Evolutionary conservation across 2,888 invertebrate genomes (phyloP), one percentile per base, ranked within the genome.

Genomic region (Cryptocephalus primarius): DNA sequence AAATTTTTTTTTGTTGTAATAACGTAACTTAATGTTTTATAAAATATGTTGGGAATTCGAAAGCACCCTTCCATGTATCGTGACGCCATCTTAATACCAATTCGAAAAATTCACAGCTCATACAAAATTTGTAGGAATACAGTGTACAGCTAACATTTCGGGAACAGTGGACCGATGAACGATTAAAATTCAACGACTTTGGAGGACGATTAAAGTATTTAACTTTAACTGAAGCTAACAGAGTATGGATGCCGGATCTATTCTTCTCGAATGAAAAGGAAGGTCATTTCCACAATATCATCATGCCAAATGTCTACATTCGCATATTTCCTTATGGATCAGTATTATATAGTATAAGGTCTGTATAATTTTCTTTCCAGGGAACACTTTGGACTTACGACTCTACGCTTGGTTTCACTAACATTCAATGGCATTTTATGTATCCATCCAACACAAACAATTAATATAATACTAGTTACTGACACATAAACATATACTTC

Each of bases 231-330:
- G 94, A 95, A 72, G 89, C 93, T 46, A 89, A 88, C 73, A 82
- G 91, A 60, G 91, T 96, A 48, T 97, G 96, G 96, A 94, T 95
- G 87, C 96, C 96, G 33, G 96, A 97, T 76, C 76, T 95, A 59
- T 96, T 95, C 79, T 95, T 95, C 75, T 88, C 93, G 47, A 96
- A 96, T 67, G 96, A 96, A 75, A 96, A 96, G 71, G 91, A 92
- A 67, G 96, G 95, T 45, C 94, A 94, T 69, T 89, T 95, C 69
- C 94, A 95, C 76, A 89, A 93, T 71, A 94, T 95, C 72, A 93
- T 94, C 70, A 92, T 93, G 90, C 93, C 94, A 52, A 95, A 96
- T 72, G 91, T 95, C 57, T 92, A 96, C 78, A 90, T 96, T 68
- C 79, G 96, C 58, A 94, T 96, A 69, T 92, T 93, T 72, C 91